Evolutionary conservation across 2,888 invertebrate genomes (phyloP).

Genomic region (Cheilosia vulpina): DNA sequence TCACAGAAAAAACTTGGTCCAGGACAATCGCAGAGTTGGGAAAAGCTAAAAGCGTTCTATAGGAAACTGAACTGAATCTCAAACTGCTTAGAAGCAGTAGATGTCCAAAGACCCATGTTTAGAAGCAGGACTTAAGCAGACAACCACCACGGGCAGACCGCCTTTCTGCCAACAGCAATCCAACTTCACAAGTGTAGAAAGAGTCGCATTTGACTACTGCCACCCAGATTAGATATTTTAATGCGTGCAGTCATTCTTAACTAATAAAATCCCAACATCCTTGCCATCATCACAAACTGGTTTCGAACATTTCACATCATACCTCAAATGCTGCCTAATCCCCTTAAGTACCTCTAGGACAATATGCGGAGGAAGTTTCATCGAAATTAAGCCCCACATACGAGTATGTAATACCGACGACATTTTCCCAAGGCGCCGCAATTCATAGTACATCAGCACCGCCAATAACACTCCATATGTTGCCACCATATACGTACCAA

Average conservation of each 20-base stretch:
- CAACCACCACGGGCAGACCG: too few species aligned
- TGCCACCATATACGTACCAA: constrained; percentile 33
- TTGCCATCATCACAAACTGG: constrained; percentile 21
- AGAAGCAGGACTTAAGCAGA: too few species aligned
- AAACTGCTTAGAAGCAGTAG: too few species aligned
- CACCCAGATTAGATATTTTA: neutral
- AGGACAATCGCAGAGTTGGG: too few species aligned
- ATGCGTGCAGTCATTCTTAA: neutral
- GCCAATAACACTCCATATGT: constrained; percentile 75
- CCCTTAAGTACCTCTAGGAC: constrained; percentile 55
- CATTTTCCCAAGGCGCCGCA: constrained; percentile 72
- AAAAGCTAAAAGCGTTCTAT: too few species aligned
- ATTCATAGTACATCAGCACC: constrained; percentile 74
- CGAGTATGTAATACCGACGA: neutral
- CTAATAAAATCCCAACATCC: neutral
- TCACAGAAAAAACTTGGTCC: too few species aligned
- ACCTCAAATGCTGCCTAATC: constrained; percentile 55
- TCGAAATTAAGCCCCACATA: constrained; percentile 51
- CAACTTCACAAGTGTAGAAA: neutral
- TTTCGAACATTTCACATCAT: constrained; percentile 52
- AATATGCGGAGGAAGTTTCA: constrained; percentile 34
- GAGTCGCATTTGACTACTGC: neutral
- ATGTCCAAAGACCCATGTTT: too few species aligned
- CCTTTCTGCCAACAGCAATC: neutral
- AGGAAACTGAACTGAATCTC: too few species aligned